These are phyloP conservation scores for Podarcis siculus DNA, from an alignment of 2,797 vertebrate genomes.

Conservation along the genomic window DNA sequence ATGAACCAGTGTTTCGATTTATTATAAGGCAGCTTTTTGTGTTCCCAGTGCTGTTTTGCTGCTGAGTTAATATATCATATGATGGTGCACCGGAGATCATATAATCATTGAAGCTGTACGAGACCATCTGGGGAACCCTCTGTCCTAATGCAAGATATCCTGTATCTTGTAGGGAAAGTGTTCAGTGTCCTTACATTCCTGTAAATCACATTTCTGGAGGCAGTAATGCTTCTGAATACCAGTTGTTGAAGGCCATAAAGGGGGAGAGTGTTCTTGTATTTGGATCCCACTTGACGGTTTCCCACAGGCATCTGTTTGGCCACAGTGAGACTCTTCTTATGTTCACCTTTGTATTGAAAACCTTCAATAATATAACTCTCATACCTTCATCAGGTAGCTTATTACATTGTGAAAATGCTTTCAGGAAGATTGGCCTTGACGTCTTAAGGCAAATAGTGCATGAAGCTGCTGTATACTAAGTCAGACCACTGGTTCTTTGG, in stretches of 20 bases:
- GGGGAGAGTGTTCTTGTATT: no score
- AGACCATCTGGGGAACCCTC: no score
- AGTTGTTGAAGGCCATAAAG: no score
- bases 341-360: neutral
- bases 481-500: neutral
- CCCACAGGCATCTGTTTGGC: no score
- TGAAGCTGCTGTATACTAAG: neutral
- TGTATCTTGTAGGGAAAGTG: slow-evolving; percentile 4
- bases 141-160: neutral
- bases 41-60: slow-evolving; percentile 6
- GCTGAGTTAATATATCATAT: slow-evolving; percentile 30
- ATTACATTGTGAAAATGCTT: neutral
- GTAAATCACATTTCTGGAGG: slow-evolving; percentile 16
- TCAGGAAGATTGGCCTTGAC: neutral
- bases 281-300: no score
- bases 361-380: neutral
- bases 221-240: no score
- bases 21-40: neutral
- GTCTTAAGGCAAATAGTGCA: neutral
- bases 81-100: neutral
- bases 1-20: no score
- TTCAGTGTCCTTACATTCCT: slow-evolving; percentile 58
- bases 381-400: neutral
- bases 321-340: no score
- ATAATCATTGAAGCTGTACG: neutral